Conservation (phyloP, 1,140 invertebrate genomes). For the Tetramorium parvispinum region DNA sequence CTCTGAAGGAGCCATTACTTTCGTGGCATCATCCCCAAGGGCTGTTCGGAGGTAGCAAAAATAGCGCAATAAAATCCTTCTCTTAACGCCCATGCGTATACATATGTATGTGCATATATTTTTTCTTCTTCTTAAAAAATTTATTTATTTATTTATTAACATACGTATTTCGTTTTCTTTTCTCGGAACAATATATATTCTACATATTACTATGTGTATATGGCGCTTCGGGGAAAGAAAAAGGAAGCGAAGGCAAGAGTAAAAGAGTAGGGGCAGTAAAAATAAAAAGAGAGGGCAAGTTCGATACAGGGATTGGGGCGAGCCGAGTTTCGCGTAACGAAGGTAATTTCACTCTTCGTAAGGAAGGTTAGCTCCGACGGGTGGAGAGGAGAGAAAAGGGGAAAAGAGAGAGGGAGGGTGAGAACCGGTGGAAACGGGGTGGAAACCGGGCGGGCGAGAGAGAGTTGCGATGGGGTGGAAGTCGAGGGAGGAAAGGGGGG, state of each 20-base stretch:
- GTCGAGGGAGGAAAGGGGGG: conserved; percentile 66
- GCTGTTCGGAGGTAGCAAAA: conserved; percentile 57
- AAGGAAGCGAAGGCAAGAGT: conserved; percentile 39
- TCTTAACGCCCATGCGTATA: conserved; percentile 45
- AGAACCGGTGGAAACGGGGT: conserved; percentile 67
- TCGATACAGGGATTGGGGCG: conserved; percentile 78
- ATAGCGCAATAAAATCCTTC: conserved; percentile 70
- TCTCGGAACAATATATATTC: conserved; percentile 3
- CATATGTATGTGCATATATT: neutral
- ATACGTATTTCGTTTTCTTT: neutral
- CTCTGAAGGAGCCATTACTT: conserved; percentile 75
- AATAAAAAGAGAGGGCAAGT: conserved; percentile 74
- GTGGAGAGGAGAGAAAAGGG: conserved; percentile 1
- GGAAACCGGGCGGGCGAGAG: conserved; percentile 72
- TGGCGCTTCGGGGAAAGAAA: conserved; percentile 4
- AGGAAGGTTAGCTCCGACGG: conserved; percentile 74
- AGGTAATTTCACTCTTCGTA: conserved; percentile 85
- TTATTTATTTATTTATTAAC: neutral
- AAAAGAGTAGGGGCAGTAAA: conserved; percentile 67
- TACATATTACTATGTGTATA: neutral
- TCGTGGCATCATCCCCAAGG: conserved; percentile 69
- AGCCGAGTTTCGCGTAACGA: conserved; percentile 84
- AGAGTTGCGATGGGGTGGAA: conserved; percentile 74
- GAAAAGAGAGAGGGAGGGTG: neutral
- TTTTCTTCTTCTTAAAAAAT: neutral